These are phyloP conservation scores for Rhea pennata DNA, from an alignment of 2,113 vertebrate genomes.

Conservation along the genomic window DNA sequence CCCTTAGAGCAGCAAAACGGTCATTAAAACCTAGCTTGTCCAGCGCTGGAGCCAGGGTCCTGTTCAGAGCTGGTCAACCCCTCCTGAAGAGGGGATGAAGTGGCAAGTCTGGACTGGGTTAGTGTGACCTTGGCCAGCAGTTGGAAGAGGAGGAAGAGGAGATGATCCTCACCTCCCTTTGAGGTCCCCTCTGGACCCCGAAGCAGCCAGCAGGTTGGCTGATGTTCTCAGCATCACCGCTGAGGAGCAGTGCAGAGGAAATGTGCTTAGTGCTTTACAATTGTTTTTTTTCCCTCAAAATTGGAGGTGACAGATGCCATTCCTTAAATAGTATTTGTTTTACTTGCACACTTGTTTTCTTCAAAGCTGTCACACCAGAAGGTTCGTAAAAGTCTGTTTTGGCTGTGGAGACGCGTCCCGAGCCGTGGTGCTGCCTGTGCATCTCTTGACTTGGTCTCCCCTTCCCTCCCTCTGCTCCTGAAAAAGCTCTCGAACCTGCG, in stretches of 20 bases:
- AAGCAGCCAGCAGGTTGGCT: too few relatives aligned
- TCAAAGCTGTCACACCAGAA: neutral
- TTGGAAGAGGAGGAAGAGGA: too few relatives aligned
- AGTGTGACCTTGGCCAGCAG: too few relatives aligned
- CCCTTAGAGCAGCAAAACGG: neutral
- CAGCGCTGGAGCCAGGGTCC: neutral
- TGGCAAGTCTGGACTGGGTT: neutral
- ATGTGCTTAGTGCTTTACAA: rapidly evolving
- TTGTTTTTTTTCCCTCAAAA: neutral
- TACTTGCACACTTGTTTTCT: neutral
- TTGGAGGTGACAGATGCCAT: neutral
- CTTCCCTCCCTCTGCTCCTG: too few relatives aligned
- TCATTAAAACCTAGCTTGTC: rapidly evolving
- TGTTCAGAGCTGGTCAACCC: too few relatives aligned
- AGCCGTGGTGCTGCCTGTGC: neutral
- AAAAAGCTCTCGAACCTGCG: too few relatives aligned
- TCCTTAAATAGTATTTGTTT: neutral
- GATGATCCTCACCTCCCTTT: too few relatives aligned
- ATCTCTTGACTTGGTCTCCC: neutral
- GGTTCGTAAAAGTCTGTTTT: neutral
- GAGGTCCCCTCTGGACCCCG: too few relatives aligned
- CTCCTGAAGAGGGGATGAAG: neutral
- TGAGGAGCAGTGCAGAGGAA: too few relatives aligned
- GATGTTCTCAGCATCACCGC: too few relatives aligned
- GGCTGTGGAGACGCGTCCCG: neutral